Evolutionary conservation across 2,113 vertebrate species (phyloP), one percentile per base, ranked within the genome.

Genomic region (Nothoprocta pentlandii): DNA sequence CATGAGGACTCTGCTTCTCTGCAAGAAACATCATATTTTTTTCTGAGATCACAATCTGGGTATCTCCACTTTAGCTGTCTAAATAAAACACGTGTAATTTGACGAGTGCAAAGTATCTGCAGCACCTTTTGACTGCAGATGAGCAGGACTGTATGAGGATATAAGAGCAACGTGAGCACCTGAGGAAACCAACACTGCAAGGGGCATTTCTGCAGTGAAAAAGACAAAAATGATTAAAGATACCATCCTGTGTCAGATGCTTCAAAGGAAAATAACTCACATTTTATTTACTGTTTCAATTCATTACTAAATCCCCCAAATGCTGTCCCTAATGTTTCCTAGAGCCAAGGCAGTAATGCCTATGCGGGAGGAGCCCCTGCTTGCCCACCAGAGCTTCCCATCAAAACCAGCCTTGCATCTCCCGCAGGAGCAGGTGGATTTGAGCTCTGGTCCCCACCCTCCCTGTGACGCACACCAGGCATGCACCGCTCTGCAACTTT

Each of bases 401-500:
- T 51, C 63, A 80, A 53, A 76, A 17, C 30, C 81, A 34, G 64
- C 82, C 53, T 71, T 92, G 63, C 23, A 32, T 66, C 68, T 89
- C 56, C 69, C 12, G 15, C 39, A 16, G 2, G 16, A 82, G 19
- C 17, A 80, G 21, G 51, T 12, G 83, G 51, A 41, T 79, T 16
- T 62, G 73, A 81, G 42, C 17, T 51, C 21, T 56, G 53, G 25
- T 54, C 54, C 63, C 14, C 2, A 5, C 12, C 41, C 30, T 39
- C 6, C 8, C 11, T 2, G 6, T 12, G 69, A 87, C 12, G 47
- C n/a, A 78, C 64, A 59, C 39, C 87, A 85, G 63, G 22, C 6
- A 10, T 12, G 14, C 59, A 36, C 34, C 23, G n/a, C 34, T 8
- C 59, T 36, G 34, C 16, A 62, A 36, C 19, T 36, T 22, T 36